These are phyloP conservation scores for Onychomys arenicola DNA, from an alignment of 2,797 vertebrate species.

Conservation along the genomic window DNA sequence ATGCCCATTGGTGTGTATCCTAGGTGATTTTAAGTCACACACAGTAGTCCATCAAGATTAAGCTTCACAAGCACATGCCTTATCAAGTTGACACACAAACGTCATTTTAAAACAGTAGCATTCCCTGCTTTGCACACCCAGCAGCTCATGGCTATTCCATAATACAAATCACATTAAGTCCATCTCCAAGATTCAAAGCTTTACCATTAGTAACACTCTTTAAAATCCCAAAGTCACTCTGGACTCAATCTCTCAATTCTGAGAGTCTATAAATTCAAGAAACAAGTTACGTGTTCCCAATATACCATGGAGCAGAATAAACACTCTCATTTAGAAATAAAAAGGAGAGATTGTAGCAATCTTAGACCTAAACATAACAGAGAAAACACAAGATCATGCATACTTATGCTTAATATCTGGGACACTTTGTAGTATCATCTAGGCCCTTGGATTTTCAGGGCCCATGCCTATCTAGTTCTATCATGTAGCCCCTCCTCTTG, in stretches of 20 bases:
- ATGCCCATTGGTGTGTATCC: neutral
- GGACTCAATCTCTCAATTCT: neutral
- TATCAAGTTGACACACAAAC: neutral
- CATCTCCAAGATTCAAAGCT: neutral
- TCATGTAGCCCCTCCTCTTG: neutral
- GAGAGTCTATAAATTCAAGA: neutral
- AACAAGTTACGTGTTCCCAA: neutral
- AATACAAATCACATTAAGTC: neutral
- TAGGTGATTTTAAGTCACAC: neutral
- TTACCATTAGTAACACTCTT: neutral
- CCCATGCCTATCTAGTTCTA: neutral
- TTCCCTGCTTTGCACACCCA: rapidly evolving
- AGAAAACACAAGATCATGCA: neutral
- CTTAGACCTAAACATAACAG: neutral
- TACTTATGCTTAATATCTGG: no score
- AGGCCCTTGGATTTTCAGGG: neutral
- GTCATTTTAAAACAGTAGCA: neutral
- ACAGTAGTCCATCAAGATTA: neutral
- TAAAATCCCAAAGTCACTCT: neutral
- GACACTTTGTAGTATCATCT: neutral
- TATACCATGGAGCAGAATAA: neutral
- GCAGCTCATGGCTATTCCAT: neutral
- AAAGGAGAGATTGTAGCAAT: neutral
- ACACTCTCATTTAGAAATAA: neutral
- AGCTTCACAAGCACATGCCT: neutral